Conservation (phyloP, 2,797 vertebrate genomes). For the Pangasius larnaudii region DNA sequence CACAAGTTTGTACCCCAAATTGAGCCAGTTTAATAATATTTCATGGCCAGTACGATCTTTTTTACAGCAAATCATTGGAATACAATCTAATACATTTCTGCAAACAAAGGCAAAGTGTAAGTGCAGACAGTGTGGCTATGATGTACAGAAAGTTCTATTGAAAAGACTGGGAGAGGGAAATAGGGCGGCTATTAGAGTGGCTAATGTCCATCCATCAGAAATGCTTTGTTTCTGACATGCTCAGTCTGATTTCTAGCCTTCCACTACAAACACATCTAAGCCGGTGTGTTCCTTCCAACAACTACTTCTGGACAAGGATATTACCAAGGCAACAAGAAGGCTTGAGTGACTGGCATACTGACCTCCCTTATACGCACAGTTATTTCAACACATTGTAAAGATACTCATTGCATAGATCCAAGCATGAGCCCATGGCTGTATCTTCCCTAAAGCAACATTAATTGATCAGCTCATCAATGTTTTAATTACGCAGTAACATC, state of each 20-base stretch:
- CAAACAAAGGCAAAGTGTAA: background rate
- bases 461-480: background rate
- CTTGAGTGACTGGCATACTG: background rate
- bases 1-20: background rate
- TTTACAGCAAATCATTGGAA: background rate
- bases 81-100: background rate
- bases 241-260: background rate
- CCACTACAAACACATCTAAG: background rate
- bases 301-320: background rate
- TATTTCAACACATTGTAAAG: background rate
- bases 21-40: background rate
- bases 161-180: background rate
- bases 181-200: background rate
- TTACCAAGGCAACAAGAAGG: slow-evolving; percentile 2
- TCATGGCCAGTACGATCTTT: background rate
- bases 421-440: background rate
- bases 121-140: background rate
- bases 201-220: background rate
- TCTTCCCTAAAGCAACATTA: background rate
- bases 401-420: background rate
- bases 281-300: background rate
- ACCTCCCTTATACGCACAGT: background rate
- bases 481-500: slow-evolving; percentile 1
- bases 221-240: background rate
- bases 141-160: background rate